These are phyloP conservation scores for Cabera pusaria DNA, from an alignment of 2,888 invertebrate species.

Conservation along the genomic window DNA sequence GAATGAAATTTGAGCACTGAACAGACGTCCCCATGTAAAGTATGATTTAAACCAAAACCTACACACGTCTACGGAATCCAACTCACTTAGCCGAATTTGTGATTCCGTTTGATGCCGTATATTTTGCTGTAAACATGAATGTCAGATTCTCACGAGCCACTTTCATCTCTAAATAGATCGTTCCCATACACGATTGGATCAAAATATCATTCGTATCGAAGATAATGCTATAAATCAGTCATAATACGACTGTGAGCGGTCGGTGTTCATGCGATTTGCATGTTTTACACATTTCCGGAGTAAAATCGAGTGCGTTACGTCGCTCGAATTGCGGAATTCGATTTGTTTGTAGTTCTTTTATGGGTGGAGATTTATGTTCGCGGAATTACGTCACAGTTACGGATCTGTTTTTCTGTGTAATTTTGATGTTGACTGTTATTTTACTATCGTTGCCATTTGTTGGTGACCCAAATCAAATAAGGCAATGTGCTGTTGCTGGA, in stretches of 20 bases:
- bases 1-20: no score
- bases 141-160: constrained; percentile 6
- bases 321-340: constrained; percentile 23
- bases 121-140: no score
- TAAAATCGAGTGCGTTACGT: constrained; percentile 21
- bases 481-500: no score
- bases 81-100: no score
- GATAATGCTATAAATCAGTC: constrained; percentile 24
- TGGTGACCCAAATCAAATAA: no score
- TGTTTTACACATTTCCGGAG: constrained; percentile 31
- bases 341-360: constrained; percentile 28
- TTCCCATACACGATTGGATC: constrained; percentile 19
- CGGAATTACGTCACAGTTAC: constrained; percentile 5
- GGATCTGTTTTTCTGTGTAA: constrained; percentile 3
- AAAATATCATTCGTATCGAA: constrained; percentile 17
- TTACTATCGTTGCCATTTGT: no score
- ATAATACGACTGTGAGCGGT: constrained; percentile 17
- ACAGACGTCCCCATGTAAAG: no score
- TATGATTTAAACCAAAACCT: no score
- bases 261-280: constrained; percentile 31
- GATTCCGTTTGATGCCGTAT: no score
- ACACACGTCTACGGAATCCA: no score
- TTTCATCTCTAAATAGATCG: constrained; percentile 13
- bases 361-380: constrained; percentile 25
- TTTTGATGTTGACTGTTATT: constrained; percentile 1